phyloP scores from a whole-genome alignment of 1,140 invertebrate genomes.

The Ceratina japonica region DNA sequence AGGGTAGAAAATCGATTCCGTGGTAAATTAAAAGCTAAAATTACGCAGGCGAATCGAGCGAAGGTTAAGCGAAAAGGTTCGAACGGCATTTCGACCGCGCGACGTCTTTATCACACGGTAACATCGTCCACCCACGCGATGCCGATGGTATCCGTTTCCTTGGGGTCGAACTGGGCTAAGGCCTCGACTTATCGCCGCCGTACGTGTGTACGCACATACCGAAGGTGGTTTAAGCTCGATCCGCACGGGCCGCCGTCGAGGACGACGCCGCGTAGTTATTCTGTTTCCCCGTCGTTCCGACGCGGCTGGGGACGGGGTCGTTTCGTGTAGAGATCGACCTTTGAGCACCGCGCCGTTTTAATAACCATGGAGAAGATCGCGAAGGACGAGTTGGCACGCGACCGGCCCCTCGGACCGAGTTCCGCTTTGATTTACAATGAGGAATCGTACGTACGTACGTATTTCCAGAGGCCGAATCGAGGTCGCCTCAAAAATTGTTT shows the following conservation, averaged over 20 bases:
- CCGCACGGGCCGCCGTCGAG: no score
- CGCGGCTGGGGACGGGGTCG: no score
- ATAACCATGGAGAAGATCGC: constrained; percentile 39
- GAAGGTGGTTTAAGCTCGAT: constrained; percentile 21
- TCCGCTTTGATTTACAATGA: constrained; percentile 36
- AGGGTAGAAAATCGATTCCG: no score
- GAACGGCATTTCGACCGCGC: not conserved
- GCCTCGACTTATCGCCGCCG: constrained; percentile 10
- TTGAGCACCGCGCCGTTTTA: constrained; percentile 22
- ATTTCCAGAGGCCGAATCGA: constrained; percentile 4
- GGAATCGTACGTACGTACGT: constrained; percentile 3
- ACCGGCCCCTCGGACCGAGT: constrained; percentile 3
- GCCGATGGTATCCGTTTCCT: constrained; percentile 17
- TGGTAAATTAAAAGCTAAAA: no score
- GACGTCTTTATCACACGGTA: constrained; percentile 27
- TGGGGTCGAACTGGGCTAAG: constrained; percentile 48
- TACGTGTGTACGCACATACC: constrained; percentile 1
- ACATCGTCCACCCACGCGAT: constrained; percentile 31
- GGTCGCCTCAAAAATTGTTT: constrained; percentile 34
- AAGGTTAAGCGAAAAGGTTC: not conserved
- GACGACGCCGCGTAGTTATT: no score
- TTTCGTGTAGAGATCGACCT: no score
- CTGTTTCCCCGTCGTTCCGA: no score
- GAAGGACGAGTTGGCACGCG: constrained; percentile 56
- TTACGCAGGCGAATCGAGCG: no score